Conservation (phyloP, 2,113 vertebrate species). For the Lutjanus erythropterus region DNA sequence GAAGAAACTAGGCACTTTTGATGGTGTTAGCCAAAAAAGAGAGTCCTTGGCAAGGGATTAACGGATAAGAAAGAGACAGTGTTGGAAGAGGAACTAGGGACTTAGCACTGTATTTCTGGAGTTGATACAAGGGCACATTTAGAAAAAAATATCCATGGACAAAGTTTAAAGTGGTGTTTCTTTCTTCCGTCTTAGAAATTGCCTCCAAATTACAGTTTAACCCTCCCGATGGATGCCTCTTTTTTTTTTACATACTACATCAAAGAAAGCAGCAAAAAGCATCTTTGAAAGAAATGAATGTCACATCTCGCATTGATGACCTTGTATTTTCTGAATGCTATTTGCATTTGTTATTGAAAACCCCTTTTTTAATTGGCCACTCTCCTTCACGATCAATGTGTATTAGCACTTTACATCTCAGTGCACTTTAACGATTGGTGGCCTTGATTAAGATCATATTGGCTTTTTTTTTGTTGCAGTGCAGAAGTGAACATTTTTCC, state of each 20-base stretch:
- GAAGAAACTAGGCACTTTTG: slow-evolving; percentile 48
- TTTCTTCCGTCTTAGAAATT: slow-evolving; percentile 38
- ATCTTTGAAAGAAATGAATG: neutral
- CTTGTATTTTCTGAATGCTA: slow-evolving; percentile 63
- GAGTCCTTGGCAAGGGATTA: slow-evolving; percentile 72
- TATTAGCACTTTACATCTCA: slow-evolving; percentile 64
- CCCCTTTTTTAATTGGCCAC: slow-evolving; percentile 62
- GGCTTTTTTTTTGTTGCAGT: slow-evolving; percentile 45
- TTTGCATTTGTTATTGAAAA: slow-evolving; percentile 72
- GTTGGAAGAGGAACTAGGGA: slow-evolving; percentile 47
- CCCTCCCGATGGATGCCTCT: neutral
- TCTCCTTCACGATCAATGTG: slow-evolving; percentile 61
- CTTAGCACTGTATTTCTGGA: slow-evolving; percentile 34
- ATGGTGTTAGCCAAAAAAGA: slow-evolving; percentile 65
- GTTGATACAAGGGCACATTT: slow-evolving; percentile 53
- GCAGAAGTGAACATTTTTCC: slow-evolving; percentile 63
- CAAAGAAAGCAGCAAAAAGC: slow-evolving; percentile 1
- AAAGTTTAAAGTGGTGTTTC: slow-evolving; percentile 32
- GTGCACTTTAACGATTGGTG: slow-evolving; percentile 52
- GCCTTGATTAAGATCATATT: slow-evolving; percentile 61
- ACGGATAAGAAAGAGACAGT: slow-evolving; percentile 53
- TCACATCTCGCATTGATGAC: slow-evolving; percentile 29
- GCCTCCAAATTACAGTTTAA: slow-evolving; percentile 30
- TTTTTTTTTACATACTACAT: neutral
- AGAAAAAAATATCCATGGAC: slow-evolving; percentile 23